A percentile compares a stretch with the other conserved stretches of the same genome.
phyloP scores from a whole-genome alignment of 2,888 invertebrate species.

The Antheraea yamamai region DNA sequence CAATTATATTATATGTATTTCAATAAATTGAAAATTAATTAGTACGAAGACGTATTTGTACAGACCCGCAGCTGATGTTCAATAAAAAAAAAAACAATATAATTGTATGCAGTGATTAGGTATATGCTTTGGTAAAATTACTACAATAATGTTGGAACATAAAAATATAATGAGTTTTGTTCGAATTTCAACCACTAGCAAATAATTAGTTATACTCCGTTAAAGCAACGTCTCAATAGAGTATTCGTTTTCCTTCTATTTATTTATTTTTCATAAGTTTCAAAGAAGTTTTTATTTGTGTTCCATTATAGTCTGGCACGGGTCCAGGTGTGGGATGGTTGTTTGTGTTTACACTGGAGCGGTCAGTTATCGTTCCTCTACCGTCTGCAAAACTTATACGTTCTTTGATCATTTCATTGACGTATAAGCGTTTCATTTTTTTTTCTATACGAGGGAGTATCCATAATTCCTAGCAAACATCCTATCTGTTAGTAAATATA shows the following conservation, averaged over 20 bases:
- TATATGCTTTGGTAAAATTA: not conserved
- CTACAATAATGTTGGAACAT: too few species aligned
- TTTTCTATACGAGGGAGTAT: not conserved
- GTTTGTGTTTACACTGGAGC: conserved; percentile 53
- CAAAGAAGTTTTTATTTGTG: conserved; percentile 27
- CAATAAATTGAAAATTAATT: too few species aligned
- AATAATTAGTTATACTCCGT: not conserved
- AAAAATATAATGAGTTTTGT: too few species aligned
- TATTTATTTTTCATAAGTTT: conserved; percentile 20
- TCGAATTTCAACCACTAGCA: not conserved
- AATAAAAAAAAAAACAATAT: too few species aligned
- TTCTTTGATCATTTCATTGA: conserved; percentile 27
- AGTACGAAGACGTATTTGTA: too few species aligned
- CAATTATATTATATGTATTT: too few species aligned
- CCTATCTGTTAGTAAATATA: not conserved
- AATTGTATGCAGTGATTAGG: not conserved
- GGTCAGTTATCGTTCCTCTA: conserved; percentile 24
- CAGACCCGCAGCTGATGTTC: too few species aligned
- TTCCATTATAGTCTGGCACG: conserved; percentile 48
- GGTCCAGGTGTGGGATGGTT: conserved; percentile 36
- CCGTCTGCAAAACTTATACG: conserved; percentile 15
- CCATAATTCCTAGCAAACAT: not conserved
- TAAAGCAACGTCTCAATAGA: not conserved
- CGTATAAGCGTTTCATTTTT: conserved; percentile 25
- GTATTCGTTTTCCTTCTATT: conserved; percentile 10